phyloP scores from a whole-genome alignment of 1,140 invertebrate genomes.

The Drosophila lacertosa region DNA sequence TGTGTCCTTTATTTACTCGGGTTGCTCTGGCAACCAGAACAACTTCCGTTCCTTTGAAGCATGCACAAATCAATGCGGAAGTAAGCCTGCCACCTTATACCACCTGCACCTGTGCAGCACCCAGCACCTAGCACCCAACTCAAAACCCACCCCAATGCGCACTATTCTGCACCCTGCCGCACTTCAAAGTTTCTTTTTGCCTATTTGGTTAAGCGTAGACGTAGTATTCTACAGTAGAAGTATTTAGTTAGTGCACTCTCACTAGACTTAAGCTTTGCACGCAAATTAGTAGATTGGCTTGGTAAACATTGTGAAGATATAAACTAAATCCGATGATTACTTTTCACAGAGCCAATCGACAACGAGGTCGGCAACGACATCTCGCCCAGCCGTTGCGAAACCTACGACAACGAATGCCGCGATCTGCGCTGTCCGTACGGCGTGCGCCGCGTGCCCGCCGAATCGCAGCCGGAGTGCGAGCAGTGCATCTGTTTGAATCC shows the following conservation, averaged over 20 bases:
- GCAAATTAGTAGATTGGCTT: constrained; percentile 19
- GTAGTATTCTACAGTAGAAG: constrained; percentile 29
- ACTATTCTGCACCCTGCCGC: constrained; percentile 43
- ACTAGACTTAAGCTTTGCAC: constrained; percentile 63
- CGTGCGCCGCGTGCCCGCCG: constrained; percentile 88
- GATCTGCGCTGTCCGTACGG: constrained; percentile 90
- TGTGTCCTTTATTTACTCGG: constrained; percentile 91
- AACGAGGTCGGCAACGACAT: constrained; percentile 58
- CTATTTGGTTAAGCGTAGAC: constrained; percentile 49
- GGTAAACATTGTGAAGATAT: neutral
- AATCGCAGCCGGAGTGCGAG: constrained; percentile 86
- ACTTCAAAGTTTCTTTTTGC: constrained; percentile 44
- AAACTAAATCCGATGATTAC: neutral
- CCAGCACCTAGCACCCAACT: constrained; percentile 46
- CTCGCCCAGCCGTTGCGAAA: constrained; percentile 84
- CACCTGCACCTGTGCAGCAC: constrained; percentile 26
- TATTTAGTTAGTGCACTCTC: constrained; percentile 58
- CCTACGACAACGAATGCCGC: constrained; percentile 86
- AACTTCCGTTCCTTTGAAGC: constrained; percentile 90
- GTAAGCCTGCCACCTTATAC: constrained; percentile 77
- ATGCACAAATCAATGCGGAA: constrained; percentile 87
- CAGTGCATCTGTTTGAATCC: constrained; percentile 92
- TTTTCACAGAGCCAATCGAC: constrained; percentile 46
- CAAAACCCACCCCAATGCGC: constrained; percentile 34
- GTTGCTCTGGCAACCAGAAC: constrained; percentile 92